phyloP scores from a whole-genome alignment of 2,113 vertebrate species.

The Todiramphus chloris region DNA sequence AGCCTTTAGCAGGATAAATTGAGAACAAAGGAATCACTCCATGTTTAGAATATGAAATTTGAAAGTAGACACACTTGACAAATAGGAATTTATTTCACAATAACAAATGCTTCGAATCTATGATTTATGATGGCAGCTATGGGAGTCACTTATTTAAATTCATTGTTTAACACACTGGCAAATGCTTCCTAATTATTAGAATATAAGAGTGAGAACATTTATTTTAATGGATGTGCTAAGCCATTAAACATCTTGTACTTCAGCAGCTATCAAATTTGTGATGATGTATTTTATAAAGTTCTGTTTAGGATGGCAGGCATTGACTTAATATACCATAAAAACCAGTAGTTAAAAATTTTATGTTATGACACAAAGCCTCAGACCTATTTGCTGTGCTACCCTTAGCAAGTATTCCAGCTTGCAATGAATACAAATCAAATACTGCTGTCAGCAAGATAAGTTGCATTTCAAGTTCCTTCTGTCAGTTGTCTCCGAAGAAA shows the following conservation, averaged over 20 bases:
- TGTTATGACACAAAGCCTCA: background rate
- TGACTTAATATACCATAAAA: constrained; percentile 2
- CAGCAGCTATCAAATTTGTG: background rate
- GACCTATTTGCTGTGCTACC: background rate
- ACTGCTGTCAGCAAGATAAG: background rate
- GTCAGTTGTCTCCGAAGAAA: background rate
- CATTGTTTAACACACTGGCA: background rate
- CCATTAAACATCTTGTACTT: background rate
- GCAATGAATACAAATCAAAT: constrained; percentile 1
- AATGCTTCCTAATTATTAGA: constrained; percentile 41
- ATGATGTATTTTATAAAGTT: constrained; percentile 9
- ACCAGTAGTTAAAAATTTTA: background rate
- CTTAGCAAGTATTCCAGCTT: background rate
- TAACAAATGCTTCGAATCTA: background rate
- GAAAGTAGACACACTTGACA: background rate
- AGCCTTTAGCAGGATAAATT: background rate
- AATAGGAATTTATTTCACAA: constrained; percentile 10
- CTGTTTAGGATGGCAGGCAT: background rate
- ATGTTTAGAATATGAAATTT: background rate
- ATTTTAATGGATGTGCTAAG: background rate
- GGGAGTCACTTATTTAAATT: constrained; percentile 26
- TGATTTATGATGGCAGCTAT: background rate
- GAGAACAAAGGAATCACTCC: background rate
- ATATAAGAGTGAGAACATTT: background rate
- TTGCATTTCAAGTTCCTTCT: background rate